Evolutionary conservation across 92 coral and sea anemone species (phyloP), one percentile per base, ranked within the genome.

Genomic region (Blastomussa wellsi): DNA sequence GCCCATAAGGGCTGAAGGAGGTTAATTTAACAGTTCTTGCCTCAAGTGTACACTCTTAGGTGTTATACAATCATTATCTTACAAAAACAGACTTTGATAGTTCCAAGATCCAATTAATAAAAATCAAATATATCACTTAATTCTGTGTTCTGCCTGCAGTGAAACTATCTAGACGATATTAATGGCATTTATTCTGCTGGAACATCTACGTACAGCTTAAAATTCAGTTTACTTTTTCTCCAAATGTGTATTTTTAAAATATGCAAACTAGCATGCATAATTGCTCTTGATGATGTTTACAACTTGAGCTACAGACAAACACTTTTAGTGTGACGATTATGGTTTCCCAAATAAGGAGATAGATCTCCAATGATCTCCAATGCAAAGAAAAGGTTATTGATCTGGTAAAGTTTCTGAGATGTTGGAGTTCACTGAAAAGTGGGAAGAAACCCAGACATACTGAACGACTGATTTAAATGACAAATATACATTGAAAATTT

Each of bases 261-360:
- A 24, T 59, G 62, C 7, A 60, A 5, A 48, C 51, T 20, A 17
- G 8, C 20, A 65, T 70, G 8, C 20, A 65, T 70, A 12, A 20
- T 39, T 11, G 32, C 37, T 68, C 44, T 11, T n/a, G 74, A 69
- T 3, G 7, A 26, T 69, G 75, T 38, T 33, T 36, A 70, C 68
- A 70, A 70, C 48, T 70, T 8, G 13, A 35, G 37, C 75, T 35
- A 70, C 4, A 17, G 44, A 70, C 75, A 70, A 19, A 70, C 44
- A 70, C n/a, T 70, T 22, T 16, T 15, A 70, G 11, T 20, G 16
- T 48, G 19, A 77, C n/a, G 31, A 48, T 44, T 47, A 22, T 28
- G 20, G n/a, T 26, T 81, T 69, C 38, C 53, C 78, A 82, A 71
- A 82, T 82, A 52, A 82, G 86, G 77, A 33, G 2, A 80, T 57